Conservation (phyloP, 2,888 invertebrate species). For the Gryllus longicercus region DNA sequence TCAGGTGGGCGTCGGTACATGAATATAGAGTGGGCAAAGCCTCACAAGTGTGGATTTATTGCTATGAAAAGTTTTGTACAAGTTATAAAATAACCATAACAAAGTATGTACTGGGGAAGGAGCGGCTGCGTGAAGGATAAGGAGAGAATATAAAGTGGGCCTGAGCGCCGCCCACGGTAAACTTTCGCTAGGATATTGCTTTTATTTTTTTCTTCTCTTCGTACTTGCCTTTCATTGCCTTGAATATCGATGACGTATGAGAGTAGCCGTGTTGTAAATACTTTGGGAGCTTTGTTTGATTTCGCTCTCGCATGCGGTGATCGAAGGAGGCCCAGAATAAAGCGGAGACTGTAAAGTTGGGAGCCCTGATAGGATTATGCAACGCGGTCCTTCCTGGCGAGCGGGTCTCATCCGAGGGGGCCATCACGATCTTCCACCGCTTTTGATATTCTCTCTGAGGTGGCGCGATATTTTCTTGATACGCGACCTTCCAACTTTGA, state of each 20-base stretch:
- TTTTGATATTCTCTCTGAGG: too few species aligned
- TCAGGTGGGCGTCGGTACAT: constrained; percentile 1
- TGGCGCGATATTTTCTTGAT: too few species aligned
- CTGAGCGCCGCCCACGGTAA: neutral
- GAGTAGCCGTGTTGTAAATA: neutral
- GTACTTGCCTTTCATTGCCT: neutral
- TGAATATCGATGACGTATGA: constrained; percentile 11
- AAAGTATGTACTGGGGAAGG: neutral
- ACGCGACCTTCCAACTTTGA: too few species aligned
- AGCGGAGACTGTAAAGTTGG: neutral
- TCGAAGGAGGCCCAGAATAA: neutral
- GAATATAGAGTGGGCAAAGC: constrained; percentile 1
- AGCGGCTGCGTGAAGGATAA: neutral
- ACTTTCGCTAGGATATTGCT: neutral
- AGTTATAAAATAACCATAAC: constrained; percentile 17
- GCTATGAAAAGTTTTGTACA: constrained; percentile 17
- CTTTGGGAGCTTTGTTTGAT: neutral
- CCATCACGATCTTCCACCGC: too few species aligned
- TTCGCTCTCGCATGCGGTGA: neutral
- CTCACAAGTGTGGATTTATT: constrained; percentile 17
- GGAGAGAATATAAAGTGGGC: neutral
- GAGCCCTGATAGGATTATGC: neutral
- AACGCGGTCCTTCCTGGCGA: neutral
- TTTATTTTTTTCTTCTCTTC: constrained; percentile 1
- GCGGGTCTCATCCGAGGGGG: too few species aligned